Evolutionary conservation across 1,140 invertebrate species (phyloP), one percentile per base, ranked within the genome.

Genomic region (Calephelis nemesis): DNA sequence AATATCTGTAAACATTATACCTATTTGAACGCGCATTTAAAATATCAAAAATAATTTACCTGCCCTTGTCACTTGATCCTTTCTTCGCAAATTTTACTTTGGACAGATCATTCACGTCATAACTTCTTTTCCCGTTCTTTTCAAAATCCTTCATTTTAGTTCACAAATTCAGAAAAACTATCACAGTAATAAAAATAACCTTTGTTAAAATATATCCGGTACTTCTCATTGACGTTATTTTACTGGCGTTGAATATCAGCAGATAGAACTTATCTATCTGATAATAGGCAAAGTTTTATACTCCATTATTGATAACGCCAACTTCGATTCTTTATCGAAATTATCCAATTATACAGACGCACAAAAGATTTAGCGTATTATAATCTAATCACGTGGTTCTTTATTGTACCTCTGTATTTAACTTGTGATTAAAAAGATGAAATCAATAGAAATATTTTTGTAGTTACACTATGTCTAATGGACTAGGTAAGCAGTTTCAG

Each of bases 231-330:
- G 12, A 12, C 54, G 30, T 39, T 60, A 12, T 40, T 60, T 7
- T 39, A 60, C 54, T 60, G 11, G 30, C 11, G 52, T 58, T 58
- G 54, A 39, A 39, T 60, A 60, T 60, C 54, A 39, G 54, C 54
- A 60, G 58, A 60, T 60, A 60, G 6, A 60, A 40, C 12, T 60
- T 60, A 60, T 60, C 58, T 40, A 7, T 40, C 39, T n/a, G 58
- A 60, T 60, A 60, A 60, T 60, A 60, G 0, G n/a, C 58, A 60
- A 42, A 60, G 58, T 60, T 60, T 60, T 60, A 60, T 60, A 60
- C 7, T 39, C 58, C n/a, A 60, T 60, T 60, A 60, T n/a, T 11
- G 58, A 60, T 60, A 60, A 1, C 58, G 4, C 7, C n/a, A 11
- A 39, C 54, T 60, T n/a, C 58, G 58, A 60, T 60, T 40, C 39